These are phyloP conservation scores for Rhagologus leucostigma DNA, from an alignment of 2,113 vertebrate species.

Conservation along the genomic window DNA sequence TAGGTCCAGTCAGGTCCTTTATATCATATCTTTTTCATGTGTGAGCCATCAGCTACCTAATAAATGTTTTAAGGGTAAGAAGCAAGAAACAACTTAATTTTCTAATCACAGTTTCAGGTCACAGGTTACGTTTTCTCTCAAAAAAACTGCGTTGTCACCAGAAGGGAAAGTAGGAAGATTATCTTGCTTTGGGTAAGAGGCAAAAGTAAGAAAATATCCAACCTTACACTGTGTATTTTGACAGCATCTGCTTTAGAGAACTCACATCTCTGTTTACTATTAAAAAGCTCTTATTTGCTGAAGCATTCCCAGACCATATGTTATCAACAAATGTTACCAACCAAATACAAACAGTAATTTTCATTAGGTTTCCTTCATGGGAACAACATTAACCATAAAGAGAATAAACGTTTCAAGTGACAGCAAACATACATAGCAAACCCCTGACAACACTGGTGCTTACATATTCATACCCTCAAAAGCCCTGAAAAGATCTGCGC, in stretches of 20 bases:
- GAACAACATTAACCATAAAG: constrained; percentile 72
- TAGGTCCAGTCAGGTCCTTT: neutral
- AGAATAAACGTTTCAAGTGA: constrained; percentile 72
- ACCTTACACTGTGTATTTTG: constrained; percentile 55
- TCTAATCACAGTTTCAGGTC: neutral
- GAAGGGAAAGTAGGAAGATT: neutral
- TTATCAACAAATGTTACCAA: constrained; percentile 80
- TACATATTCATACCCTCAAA: constrained; percentile 18
- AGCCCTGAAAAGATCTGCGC: constrained; percentile 15
- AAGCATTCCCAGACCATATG: constrained; percentile 81
- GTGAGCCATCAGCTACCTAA: neutral
- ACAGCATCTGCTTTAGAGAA: constrained; percentile 73
- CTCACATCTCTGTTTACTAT: constrained; percentile 78
- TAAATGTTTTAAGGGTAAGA: constrained; percentile 20
- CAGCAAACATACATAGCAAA: constrained; percentile 61
- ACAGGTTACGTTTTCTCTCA: constrained; percentile 18
- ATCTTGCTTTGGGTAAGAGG: neutral
- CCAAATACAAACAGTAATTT: constrained; percentile 81
- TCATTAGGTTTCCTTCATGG: constrained; percentile 73
- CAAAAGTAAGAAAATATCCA: constrained; percentile 36
- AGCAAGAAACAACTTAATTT: constrained; percentile 31
- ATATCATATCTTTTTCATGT: neutral
- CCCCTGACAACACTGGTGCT: constrained; percentile 62
- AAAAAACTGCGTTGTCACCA: neutral
- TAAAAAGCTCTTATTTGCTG: constrained; percentile 81